Conservation (phyloP, 2,113 vertebrate species). For the Thalassarche chlororhynchos region DNA sequence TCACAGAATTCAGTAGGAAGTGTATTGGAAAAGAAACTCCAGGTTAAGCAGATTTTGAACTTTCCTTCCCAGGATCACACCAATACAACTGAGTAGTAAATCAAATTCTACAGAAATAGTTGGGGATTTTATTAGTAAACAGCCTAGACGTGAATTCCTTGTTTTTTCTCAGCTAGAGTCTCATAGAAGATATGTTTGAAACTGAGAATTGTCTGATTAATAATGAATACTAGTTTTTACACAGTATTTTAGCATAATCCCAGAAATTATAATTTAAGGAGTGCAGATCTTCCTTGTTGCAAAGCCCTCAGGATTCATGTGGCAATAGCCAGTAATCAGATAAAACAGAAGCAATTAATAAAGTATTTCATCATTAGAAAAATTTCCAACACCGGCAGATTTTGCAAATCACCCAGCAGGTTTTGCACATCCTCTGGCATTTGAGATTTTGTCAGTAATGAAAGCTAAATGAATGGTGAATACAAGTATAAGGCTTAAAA, state of each 20-base stretch:
- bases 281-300: background rate
- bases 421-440: conserved; percentile 4
- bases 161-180: background rate
- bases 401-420: conserved; percentile 1
- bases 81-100: background rate
- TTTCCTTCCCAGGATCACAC: background rate
- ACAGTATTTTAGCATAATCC: background rate
- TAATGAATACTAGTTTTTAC: background rate
- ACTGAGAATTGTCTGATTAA: background rate
- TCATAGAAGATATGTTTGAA: background rate
- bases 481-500: background rate
- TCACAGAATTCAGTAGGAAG: background rate
- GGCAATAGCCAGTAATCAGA: background rate
- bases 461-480: background rate
- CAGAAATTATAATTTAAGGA: background rate
- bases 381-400: background rate
- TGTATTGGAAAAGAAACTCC: background rate
- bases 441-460: background rate
- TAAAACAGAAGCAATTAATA: conserved; percentile 21
- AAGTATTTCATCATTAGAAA: background rate
- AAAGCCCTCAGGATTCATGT: background rate
- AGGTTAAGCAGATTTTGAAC: background rate
- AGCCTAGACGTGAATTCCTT: background rate
- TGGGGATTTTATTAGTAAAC: background rate
- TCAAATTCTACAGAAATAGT: background rate